Evolutionary conservation across 1,140 invertebrate species (phyloP).

Genomic region (Zaprionus lachaisei): DNA sequence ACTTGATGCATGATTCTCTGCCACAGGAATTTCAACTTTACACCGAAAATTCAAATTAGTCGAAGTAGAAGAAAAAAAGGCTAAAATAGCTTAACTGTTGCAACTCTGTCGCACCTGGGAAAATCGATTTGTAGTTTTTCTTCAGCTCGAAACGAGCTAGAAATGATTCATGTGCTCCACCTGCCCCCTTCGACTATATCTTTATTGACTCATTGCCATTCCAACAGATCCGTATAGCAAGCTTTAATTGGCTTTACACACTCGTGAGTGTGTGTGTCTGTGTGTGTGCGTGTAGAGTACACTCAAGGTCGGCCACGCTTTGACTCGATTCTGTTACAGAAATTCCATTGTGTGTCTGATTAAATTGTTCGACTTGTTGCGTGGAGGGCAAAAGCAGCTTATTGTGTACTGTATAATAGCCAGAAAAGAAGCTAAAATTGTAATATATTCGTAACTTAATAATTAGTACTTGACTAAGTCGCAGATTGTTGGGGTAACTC

Average conservation of each 20-base stretch:
- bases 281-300: conserved; percentile 29
- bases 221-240: conserved; percentile 48
- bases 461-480: neutral
- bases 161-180: conserved; percentile 26
- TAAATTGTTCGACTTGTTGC: conserved; percentile 54
- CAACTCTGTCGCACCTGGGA: conserved; percentile 11
- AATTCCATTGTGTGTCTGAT: conserved; percentile 72
- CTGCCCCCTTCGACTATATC: conserved; percentile 21
- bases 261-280: conserved; percentile 2
- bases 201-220: conserved; percentile 70
- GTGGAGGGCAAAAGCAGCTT: conserved; percentile 1
- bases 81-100: conserved; percentile 9
- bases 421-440: neutral
- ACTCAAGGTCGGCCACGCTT: conserved; percentile 58
- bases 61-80: neutral
- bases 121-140: conserved; percentile 28
- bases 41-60: conserved; percentile 34
- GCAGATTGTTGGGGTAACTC: too few species aligned
- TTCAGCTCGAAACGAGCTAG: neutral
- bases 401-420: conserved; percentile 16
- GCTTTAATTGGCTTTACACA: conserved; percentile 67
- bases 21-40: conserved; percentile 42
- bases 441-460: neutral
- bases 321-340: conserved; percentile 55
- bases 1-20: conserved; percentile 24